These are phyloP conservation scores for Ophthalmolycus amberensis DNA, from an alignment of 2,113 vertebrate species.

Conservation along the genomic window DNA sequence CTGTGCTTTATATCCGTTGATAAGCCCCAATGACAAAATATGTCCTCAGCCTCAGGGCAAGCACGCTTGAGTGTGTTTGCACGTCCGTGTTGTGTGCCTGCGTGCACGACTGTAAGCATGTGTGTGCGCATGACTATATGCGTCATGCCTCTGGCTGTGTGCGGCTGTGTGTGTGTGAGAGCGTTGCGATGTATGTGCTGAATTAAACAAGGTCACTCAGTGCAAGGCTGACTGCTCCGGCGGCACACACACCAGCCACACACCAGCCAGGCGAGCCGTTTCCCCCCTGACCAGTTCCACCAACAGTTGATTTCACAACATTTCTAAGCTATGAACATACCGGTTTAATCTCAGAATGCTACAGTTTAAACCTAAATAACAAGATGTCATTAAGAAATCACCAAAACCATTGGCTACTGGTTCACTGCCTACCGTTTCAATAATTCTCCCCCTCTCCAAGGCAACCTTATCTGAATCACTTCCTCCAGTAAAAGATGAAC, in stretches of 20 bases:
- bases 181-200: conserved; percentile 57
- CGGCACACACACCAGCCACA: background rate
- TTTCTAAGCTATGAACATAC: background rate
- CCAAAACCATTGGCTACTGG: background rate
- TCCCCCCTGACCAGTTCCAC: background rate
- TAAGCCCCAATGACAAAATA: conserved; percentile 77
- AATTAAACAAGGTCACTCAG: conserved; percentile 79
- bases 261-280: background rate
- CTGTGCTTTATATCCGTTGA: conserved; percentile 62
- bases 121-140: conserved; percentile 19
- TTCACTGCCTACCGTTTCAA: background rate
- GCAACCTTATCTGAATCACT: conserved; percentile 52
- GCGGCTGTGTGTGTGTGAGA: conserved; percentile 23
- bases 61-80: conserved; percentile 21
- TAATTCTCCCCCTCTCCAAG: conserved; percentile 23
- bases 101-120: conserved; percentile 11
- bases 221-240: conserved; percentile 56
- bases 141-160: conserved; percentile 27
- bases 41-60: conserved; percentile 67
- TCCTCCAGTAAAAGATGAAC: conserved; percentile 29
- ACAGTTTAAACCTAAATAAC: background rate
- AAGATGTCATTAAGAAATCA: conserved; percentile 4
- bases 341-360: background rate
- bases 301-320: background rate
- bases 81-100: background rate